A percentile compares a stretch with the other conserved stretches of the same genome.
phyloP scores from a whole-genome alignment of 2,888 invertebrate species.

The Nomada fabriciana region DNA sequence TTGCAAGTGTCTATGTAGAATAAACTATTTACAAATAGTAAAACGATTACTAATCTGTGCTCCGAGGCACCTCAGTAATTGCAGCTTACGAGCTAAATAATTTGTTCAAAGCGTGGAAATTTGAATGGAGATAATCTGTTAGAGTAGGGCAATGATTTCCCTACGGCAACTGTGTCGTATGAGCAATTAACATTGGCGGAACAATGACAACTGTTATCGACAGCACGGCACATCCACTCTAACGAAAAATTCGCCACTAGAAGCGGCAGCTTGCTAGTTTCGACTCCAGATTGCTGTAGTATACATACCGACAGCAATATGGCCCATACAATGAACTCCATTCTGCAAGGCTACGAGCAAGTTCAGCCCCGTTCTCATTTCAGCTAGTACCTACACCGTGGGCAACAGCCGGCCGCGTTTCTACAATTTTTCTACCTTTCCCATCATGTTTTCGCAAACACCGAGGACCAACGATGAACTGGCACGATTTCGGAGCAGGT shows the following conservation, averaged over 20 bases:
- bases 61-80: too few species aligned
- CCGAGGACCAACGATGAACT: slow-evolving; percentile 24
- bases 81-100: too few species aligned
- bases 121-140: not conserved
- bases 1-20: too few species aligned
- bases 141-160: not conserved
- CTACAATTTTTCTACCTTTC: slow-evolving; percentile 5
- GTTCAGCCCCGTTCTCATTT: slow-evolving; percentile 53
- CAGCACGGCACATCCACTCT: slow-evolving; percentile 54
- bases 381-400: slow-evolving; percentile 10
- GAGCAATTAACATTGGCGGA: slow-evolving; percentile 19
- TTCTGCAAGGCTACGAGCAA: slow-evolving; percentile 56
- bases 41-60: too few species aligned
- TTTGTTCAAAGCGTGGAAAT: too few species aligned
- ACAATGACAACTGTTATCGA: slow-evolving; percentile 9
- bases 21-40: too few species aligned
- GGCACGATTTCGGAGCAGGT: slow-evolving; percentile 55
- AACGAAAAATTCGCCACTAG: slow-evolving; percentile 47
- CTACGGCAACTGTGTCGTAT: not conserved
- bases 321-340: slow-evolving; percentile 74
- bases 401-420: slow-evolving; percentile 36
- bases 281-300: slow-evolving; percentile 69
- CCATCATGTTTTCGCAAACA: slow-evolving; percentile 39
- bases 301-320: slow-evolving; percentile 71
- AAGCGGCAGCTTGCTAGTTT: slow-evolving; percentile 69